A percentile compares a stretch with the other conserved stretches of the same genome.
Conservation (phyloP, 2,113 vertebrate genomes). For the Tursiops truncatus region DNA sequence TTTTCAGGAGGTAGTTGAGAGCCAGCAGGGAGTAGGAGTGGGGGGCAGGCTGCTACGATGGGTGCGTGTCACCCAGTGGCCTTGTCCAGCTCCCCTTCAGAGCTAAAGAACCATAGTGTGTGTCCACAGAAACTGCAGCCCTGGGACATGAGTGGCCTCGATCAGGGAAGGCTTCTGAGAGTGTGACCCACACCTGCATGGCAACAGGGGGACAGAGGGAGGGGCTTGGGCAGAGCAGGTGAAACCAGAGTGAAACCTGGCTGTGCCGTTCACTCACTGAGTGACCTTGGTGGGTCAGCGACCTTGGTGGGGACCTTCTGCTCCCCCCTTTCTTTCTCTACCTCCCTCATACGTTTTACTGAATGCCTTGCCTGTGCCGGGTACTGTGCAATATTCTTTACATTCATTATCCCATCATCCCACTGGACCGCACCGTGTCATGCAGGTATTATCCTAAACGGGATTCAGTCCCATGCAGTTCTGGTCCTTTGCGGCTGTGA, state of each 20-base stretch:
- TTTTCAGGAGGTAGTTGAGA: neutral
- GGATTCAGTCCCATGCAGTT: neutral
- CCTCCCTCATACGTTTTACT: neutral
- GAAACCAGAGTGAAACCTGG: neutral
- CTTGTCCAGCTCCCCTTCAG: neutral
- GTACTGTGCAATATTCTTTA: neutral
- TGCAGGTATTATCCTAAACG: neutral
- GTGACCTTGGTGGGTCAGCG: neutral
- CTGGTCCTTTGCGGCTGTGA: neutral
- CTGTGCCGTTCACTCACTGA: neutral
- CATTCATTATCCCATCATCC: neutral
- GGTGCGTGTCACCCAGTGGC: neutral
- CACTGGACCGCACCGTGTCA: fast-evolving
- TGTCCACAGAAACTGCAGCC: neutral
- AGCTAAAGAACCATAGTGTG: neutral
- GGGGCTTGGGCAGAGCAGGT: neutral
- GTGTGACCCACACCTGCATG: neutral
- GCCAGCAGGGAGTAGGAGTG: neutral
- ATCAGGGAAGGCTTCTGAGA: neutral
- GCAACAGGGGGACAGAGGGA: neutral
- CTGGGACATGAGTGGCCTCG: neutral
- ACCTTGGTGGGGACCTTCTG: neutral
- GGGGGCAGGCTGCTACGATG: too few species aligned
- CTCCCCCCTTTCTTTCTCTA: neutral
- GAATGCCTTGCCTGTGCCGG: neutral